A percentile compares a stretch with the other conserved stretches of the same genome.
Conservation (phyloP, 2,888 invertebrate genomes). For the Drosophila phalerata region DNA sequence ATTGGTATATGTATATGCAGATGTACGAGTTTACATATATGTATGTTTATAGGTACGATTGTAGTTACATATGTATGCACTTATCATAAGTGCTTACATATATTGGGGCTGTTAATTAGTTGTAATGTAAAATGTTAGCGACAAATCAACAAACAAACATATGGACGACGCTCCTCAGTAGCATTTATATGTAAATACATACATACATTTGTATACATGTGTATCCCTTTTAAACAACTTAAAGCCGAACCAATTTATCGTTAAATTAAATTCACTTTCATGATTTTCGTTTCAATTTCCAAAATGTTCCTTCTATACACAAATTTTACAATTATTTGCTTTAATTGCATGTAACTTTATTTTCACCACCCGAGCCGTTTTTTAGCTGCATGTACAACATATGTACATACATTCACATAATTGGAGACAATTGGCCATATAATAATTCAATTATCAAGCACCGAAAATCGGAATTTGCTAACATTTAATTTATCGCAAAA, state of each 20-base stretch:
- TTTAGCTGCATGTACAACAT: constrained; percentile 27
- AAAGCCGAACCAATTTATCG: neutral
- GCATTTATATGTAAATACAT: neutral
- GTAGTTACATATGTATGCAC: constrained; percentile 21
- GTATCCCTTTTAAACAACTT: constrained; percentile 3
- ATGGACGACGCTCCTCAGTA: constrained; percentile 27
- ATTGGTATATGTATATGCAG: neutral
- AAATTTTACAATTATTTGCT: constrained; percentile 49
- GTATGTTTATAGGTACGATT: constrained; percentile 16
- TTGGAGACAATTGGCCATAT: constrained; percentile 8
- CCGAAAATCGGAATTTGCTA: constrained; percentile 5
- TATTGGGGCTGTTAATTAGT: constrained; percentile 42
- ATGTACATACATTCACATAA: neutral
- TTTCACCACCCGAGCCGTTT: constrained; percentile 78
- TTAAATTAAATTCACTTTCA: constrained; percentile 20
- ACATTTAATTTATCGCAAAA: constrained; percentile 22
- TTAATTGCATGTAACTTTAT: constrained; percentile 62
- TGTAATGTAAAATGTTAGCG: constrained; percentile 31
- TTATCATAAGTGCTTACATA: constrained; percentile 42
- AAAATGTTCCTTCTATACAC: constrained; percentile 20
- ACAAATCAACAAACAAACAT: constrained; percentile 48
- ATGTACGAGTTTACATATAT: neutral
- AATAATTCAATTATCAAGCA: constrained; percentile 10
- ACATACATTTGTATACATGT: no score
- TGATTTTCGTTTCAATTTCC: constrained; percentile 37